A percentile compares a stretch with the other conserved stretches of the same genome.
Conservation (phyloP, 30 jellyfish, hydroid and myxozoan genomes). For the Turritopsis dohrnii region DNA sequence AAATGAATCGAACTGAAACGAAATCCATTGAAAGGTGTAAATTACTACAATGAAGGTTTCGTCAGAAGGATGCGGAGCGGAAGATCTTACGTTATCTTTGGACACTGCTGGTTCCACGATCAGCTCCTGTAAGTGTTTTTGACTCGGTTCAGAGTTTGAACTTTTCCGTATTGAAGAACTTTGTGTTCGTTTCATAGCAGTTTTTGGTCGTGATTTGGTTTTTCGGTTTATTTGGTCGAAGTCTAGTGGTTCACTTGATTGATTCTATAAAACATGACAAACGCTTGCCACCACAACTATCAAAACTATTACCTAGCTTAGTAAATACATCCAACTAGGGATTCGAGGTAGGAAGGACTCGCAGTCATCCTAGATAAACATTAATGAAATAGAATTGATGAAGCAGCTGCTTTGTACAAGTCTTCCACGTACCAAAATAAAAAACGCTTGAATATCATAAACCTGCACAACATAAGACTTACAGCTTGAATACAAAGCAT, state of each 20-base stretch:
- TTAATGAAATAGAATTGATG: too few species aligned
- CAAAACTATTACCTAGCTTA: too few species aligned
- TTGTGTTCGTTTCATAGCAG: background rate
- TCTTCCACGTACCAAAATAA: background rate
- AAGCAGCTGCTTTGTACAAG: too few species aligned
- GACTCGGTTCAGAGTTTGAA: background rate
- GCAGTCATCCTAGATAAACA: too few species aligned
- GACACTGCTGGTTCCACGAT: background rate
- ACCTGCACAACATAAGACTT: background rate
- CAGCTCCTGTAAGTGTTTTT: background rate
- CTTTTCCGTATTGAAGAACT: background rate
- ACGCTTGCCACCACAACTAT: background rate
- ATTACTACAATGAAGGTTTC: too few species aligned
- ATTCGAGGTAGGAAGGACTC: too few species aligned
- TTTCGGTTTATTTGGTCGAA: background rate
- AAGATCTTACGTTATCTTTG: background rate
- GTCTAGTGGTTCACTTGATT: background rate
- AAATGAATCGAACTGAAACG: background rate
- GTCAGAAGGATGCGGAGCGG: background rate
- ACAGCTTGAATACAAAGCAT: conserved; percentile 10
- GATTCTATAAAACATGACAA: background rate
- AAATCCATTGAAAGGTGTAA: too few species aligned
- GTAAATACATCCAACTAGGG: too few species aligned
- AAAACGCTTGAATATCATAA: background rate
- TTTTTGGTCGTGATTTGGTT: background rate